phyloP scores from a whole-genome alignment of 37 sponge, comb jelly and placozoan species.

The Beroe ovata region DNA sequence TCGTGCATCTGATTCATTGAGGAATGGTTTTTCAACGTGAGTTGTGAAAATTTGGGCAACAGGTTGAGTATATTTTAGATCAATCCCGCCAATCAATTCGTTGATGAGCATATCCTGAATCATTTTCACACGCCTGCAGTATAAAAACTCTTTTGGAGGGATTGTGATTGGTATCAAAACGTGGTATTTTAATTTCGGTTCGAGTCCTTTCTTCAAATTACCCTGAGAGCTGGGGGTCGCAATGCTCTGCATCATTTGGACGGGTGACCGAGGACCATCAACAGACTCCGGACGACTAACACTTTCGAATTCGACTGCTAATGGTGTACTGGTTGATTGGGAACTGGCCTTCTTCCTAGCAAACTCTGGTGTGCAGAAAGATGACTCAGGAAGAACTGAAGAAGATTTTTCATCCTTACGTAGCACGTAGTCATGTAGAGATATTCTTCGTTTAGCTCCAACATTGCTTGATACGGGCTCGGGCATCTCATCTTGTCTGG shows the following conservation, averaged over 20 bases:
- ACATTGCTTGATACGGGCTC: neutral
- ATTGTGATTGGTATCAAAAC: constrained; percentile 19
- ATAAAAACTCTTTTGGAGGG: constrained; percentile 40
- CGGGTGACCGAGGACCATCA: constrained; percentile 11
- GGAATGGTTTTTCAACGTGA: neutral
- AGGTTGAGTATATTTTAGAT: neutral
- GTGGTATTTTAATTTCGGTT: constrained; percentile 39
- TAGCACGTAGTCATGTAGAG: constrained; percentile 16
- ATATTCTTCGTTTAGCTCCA: constrained; percentile 35
- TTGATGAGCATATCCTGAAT: constrained; percentile 56
- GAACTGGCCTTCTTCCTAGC: neutral
- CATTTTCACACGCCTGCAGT: constrained; percentile 9
- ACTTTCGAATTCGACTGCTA: constrained; percentile 6
- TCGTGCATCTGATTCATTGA: neutral
- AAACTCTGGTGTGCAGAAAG: constrained; percentile 25
- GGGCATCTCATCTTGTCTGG: neutral
- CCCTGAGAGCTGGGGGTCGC: neutral
- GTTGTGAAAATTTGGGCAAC: neutral
- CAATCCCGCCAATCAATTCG: constrained; percentile 1
- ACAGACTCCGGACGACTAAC: neutral
- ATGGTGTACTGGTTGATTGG: neutral
- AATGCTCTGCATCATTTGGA: neutral
- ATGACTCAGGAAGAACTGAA: neutral
- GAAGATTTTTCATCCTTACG: neutral
- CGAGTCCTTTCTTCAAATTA: neutral